phyloP scores from a whole-genome alignment of 2,113 vertebrate genomes.

The Aplodontia rufa region DNA sequence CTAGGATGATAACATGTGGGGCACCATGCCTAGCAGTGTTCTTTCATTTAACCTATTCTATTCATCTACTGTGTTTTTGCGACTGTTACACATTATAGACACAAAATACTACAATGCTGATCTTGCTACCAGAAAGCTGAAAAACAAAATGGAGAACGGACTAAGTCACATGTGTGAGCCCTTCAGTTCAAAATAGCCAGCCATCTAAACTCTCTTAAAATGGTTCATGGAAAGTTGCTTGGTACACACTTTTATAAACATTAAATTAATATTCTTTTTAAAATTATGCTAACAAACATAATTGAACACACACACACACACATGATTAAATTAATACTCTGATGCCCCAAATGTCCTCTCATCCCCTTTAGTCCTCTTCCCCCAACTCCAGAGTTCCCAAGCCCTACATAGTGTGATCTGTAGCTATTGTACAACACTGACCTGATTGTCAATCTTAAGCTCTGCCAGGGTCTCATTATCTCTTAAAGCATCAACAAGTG shows the following conservation, averaged over 20 bases:
- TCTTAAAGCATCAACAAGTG: constrained; percentile 91
- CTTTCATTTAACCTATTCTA: background rate
- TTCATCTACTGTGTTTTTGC: background rate
- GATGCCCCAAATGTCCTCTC: background rate
- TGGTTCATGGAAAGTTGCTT: background rate
- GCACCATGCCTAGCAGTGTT: no score
- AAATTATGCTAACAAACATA: no score
- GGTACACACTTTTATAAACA: background rate
- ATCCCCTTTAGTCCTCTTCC: background rate
- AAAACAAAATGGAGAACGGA: background rate
- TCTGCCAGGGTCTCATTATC: constrained; percentile 94
- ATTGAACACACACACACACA: no score
- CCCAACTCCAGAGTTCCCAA: background rate
- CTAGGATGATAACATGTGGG: no score
- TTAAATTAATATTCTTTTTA: background rate
- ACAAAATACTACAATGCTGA: background rate
- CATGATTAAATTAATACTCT: no score
- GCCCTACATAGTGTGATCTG: background rate
- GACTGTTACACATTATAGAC: background rate
- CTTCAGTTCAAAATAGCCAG: background rate
- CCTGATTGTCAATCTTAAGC: constrained; percentile 99
- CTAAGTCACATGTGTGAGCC: background rate
- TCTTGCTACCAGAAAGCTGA: background rate
- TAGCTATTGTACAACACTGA: constrained; percentile 58
- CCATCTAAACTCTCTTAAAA: background rate